Evolutionary conservation across 2,113 vertebrate genomes (phyloP).

Genomic region (Hemicordylus capensis): DNA sequence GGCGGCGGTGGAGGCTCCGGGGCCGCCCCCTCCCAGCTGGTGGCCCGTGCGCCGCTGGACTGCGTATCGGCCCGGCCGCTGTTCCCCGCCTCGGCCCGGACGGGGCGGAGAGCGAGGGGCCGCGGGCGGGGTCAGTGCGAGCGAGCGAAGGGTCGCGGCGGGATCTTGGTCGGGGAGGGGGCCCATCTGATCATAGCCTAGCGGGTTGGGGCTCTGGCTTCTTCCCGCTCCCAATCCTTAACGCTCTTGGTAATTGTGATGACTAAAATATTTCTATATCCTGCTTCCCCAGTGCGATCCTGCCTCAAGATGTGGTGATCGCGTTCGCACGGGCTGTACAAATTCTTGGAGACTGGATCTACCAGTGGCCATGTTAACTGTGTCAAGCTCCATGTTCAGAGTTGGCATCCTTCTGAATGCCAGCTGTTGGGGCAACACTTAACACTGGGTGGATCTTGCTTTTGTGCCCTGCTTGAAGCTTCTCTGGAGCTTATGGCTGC

Average conservation of each 20-base stretch:
- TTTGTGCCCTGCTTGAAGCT: not conserved
- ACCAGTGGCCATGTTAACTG: not conserved
- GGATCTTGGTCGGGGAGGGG: constrained; percentile 42
- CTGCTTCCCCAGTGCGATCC: too few species aligned
- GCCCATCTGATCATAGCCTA: too few species aligned
- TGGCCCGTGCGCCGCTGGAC: constrained; percentile 56
- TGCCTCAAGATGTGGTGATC: not conserved
- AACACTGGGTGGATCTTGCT: not conserved
- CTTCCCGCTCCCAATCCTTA: too few species aligned
- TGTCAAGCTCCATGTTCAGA: not conserved
- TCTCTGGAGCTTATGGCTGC: not conserved
- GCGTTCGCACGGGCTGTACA: accelerated
- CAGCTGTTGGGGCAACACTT: not conserved
- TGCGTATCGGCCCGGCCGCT: constrained; percentile 23
- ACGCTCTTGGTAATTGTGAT: not conserved
- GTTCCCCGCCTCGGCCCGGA: constrained; percentile 26
- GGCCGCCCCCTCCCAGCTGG: not conserved
- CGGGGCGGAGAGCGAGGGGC: constrained; percentile 29
- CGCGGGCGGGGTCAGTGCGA: constrained; percentile 35
- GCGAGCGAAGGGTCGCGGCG: constrained; percentile 8
- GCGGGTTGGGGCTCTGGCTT: too few species aligned
- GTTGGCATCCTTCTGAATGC: not conserved
- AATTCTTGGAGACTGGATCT: not conserved
- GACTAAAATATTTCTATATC: not conserved
- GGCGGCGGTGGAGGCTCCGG: not conserved